Conservation (phyloP, 2,797 vertebrate species). For the Natrix natrix region DNA sequence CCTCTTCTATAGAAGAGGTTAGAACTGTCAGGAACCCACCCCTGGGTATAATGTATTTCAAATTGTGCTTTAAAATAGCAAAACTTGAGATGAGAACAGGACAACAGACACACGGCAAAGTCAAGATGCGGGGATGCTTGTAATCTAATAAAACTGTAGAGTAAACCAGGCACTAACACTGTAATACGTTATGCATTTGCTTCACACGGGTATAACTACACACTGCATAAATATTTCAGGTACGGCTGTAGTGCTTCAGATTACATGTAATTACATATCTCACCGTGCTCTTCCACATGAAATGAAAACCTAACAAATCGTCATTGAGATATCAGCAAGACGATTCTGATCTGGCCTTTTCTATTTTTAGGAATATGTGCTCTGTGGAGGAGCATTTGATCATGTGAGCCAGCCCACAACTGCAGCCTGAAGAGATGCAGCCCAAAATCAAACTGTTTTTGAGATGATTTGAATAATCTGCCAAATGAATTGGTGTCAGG, state of each 20-base stretch:
- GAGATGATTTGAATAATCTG: neutral
- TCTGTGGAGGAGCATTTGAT: neutral
- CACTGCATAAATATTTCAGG: neutral
- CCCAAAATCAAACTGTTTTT: neutral
- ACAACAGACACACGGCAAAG: neutral
- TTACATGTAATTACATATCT: neutral
- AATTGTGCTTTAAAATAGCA: conserved; percentile 1
- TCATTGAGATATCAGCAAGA: neutral
- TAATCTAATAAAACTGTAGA: neutral
- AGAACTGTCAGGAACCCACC: too few species aligned
- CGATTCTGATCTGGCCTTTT: neutral
- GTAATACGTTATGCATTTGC: neutral
- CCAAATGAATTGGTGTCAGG: neutral
- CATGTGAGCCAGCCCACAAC: neutral
- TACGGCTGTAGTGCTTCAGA: neutral
- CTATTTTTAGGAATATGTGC: neutral
- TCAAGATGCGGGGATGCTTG: neutral
- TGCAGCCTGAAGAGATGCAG: rapidly evolving
- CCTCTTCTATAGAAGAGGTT: too few species aligned
- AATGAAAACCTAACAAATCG: neutral
- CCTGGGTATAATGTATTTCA: neutral
- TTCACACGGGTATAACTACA: neutral
- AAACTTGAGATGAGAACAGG: neutral
- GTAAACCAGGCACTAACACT: neutral
- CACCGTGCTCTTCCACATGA: neutral